phyloP scores from a whole-genome alignment of 2,888 invertebrate genomes.

The Blastobasis adustella region DNA sequence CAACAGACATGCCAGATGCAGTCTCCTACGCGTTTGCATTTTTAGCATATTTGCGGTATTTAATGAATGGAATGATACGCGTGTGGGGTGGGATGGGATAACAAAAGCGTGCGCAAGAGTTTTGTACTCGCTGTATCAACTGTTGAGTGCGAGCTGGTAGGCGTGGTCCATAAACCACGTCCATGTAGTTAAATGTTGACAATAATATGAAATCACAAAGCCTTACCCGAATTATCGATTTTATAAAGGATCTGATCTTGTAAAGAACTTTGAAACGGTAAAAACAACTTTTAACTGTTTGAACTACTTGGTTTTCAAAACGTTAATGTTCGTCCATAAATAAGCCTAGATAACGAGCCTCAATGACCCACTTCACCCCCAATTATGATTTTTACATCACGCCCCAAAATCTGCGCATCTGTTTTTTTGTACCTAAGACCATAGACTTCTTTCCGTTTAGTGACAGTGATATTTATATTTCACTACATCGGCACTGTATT shows the following conservation, averaged over 20 bases:
- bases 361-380: too few relatives aligned
- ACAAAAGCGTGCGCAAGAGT: constrained; percentile 5
- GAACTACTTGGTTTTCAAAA: too few relatives aligned
- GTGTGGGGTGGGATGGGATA: constrained; percentile 3
- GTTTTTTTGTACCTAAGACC: too few relatives aligned
- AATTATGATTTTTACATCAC: too few relatives aligned
- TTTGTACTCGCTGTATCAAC: constrained; percentile 4
- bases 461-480: too few relatives aligned
- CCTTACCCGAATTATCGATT: background rate
- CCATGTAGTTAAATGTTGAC: constrained; percentile 3
- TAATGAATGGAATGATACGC: constrained; percentile 3
- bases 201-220: constrained; percentile 5
- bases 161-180: constrained; percentile 1
- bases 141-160: background rate
- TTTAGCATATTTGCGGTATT: constrained; percentile 1
- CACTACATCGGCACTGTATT: too few relatives aligned
- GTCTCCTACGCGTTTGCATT: background rate
- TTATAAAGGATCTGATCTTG: background rate
- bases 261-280: constrained; percentile 6
- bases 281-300: too few relatives aligned
- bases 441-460: too few relatives aligned
- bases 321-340: too few relatives aligned
- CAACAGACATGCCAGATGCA: constrained; percentile 1
- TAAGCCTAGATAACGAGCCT: too few relatives aligned
- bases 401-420: too few relatives aligned